phyloP scores from a whole-genome alignment of 1,140 invertebrate species.

The Pinna nobilis region DNA sequence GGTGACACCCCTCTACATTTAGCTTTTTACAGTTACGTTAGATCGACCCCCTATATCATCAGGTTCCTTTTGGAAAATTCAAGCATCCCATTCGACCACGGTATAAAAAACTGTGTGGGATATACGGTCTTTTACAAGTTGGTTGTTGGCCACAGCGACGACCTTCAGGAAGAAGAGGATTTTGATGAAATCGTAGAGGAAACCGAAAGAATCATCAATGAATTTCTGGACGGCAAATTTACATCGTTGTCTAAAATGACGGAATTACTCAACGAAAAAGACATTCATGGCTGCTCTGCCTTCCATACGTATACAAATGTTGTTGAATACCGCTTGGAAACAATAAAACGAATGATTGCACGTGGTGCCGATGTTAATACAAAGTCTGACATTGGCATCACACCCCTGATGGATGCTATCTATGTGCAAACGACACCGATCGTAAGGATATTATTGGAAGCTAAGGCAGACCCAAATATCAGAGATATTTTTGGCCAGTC shows the following conservation, averaged over 20 bases:
- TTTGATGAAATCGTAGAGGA: conserved; percentile 9
- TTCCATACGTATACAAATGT: conserved; percentile 15
- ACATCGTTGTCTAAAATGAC: background rate
- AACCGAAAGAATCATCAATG: conserved; percentile 8
- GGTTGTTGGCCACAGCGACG: background rate
- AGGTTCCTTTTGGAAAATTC: background rate
- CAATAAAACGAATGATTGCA: conserved; percentile 18
- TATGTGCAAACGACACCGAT: background rate
- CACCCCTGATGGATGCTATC: conserved; percentile 14
- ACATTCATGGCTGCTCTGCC: conserved; percentile 11
- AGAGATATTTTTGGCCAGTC: conserved; percentile 33
- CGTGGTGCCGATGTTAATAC: conserved; percentile 21
- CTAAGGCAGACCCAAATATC: conserved; percentile 21
- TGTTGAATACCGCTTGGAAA: conserved; percentile 10
- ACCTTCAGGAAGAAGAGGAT: background rate
- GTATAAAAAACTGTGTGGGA: conserved; percentile 1
- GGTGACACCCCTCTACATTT: conserved; percentile 20
- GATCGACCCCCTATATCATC: conserved; percentile 9
- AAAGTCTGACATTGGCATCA: conserved; percentile 5
- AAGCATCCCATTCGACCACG: background rate
- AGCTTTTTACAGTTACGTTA: conserved; percentile 17
- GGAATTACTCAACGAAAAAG: conserved; percentile 13
- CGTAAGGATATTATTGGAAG: background rate
- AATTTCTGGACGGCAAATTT: conserved; percentile 14
- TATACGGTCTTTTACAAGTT: conserved; percentile 21